These are phyloP conservation scores for Sebastes reedi DNA, from an alignment of 2,797 vertebrate species.

Conservation along the genomic window DNA sequence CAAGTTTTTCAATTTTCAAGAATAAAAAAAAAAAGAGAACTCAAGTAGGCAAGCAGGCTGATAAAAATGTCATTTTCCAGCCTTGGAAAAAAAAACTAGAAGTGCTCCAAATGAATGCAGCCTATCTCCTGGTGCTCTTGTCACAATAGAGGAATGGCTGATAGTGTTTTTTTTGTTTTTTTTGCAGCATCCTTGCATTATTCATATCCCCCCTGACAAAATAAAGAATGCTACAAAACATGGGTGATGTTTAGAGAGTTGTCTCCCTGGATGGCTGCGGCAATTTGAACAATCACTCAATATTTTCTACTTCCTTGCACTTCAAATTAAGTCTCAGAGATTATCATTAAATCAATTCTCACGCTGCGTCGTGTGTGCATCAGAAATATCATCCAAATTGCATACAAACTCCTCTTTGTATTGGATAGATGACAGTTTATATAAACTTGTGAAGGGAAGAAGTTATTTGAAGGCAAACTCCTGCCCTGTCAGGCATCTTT, in stretches of 20 bases:
- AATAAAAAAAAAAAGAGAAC: background rate
- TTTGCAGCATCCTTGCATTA: constrained; percentile 49
- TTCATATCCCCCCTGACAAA: constrained; percentile 56
- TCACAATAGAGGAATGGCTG: constrained; percentile 46
- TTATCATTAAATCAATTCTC: background rate
- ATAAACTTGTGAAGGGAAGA: background rate
- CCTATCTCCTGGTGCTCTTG: constrained; percentile 39
- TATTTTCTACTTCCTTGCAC: background rate
- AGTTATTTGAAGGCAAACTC: background rate
- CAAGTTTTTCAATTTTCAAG: constrained; percentile 32
- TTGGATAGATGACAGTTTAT: background rate
- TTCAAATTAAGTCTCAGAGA: background rate
- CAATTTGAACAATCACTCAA: constrained; percentile 18
- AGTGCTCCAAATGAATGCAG: constrained; percentile 37
- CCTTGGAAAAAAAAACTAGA: constrained; percentile 4
- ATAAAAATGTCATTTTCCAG: constrained; percentile 49
- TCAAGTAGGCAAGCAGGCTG: constrained; percentile 23
- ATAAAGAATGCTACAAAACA: constrained; percentile 35
- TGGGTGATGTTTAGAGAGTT: constrained; percentile 11
- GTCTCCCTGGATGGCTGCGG: constrained; percentile 15
- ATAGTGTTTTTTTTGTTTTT: constrained; percentile 33
- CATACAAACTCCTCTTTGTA: background rate
- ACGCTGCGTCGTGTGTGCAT: background rate
- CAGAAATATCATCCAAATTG: background rate
- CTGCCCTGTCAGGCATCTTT: background rate